phyloP scores from a whole-genome alignment of 2,888 invertebrate species.

The Dastarcus helophoroides region DNA sequence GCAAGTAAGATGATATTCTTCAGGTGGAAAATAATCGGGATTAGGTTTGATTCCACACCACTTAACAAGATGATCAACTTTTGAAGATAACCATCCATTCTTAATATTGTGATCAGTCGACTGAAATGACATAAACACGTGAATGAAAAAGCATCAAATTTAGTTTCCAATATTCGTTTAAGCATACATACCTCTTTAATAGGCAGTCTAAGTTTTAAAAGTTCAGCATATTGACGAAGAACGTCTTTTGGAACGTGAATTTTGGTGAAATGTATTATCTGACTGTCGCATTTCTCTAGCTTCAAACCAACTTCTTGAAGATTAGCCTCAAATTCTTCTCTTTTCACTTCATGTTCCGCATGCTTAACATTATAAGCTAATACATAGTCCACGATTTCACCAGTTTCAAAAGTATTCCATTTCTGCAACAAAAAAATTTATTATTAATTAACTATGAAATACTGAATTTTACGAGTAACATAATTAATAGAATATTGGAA shows the following conservation, averaged over 20 bases:
- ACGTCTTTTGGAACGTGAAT: slow-evolving; percentile 63
- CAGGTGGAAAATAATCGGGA: slow-evolving; percentile 47
- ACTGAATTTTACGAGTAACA: no score
- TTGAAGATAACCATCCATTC: neutral
- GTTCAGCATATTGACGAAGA: slow-evolving; percentile 60
- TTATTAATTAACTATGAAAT: no score
- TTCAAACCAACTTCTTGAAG: slow-evolving; percentile 49
- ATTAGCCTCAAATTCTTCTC: slow-evolving; percentile 49
- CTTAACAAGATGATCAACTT: no score
- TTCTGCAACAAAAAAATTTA: slow-evolving; percentile 38
- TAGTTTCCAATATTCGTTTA: no score
- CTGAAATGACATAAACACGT: neutral
- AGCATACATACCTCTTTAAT: slow-evolving; percentile 53
- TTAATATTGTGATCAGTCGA: neutral
- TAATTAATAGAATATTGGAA: no score
- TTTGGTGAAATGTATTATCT: slow-evolving; percentile 57
- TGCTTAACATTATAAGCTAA: slow-evolving; percentile 42
- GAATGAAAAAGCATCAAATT: slow-evolving; percentile 3
- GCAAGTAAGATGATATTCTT: slow-evolving; percentile 51
- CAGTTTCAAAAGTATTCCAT: slow-evolving; percentile 43
- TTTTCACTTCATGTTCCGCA: slow-evolving; percentile 33
- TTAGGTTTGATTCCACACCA: slow-evolving; percentile 47
- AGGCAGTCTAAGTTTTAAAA: slow-evolving; percentile 65
- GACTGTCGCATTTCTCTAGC: slow-evolving; percentile 49
- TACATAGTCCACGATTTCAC: slow-evolving; percentile 48